Evolutionary conservation across 2,888 invertebrate genomes (phyloP), one percentile per base, ranked within the genome.

Genomic region (Phortica okadai): DNA sequence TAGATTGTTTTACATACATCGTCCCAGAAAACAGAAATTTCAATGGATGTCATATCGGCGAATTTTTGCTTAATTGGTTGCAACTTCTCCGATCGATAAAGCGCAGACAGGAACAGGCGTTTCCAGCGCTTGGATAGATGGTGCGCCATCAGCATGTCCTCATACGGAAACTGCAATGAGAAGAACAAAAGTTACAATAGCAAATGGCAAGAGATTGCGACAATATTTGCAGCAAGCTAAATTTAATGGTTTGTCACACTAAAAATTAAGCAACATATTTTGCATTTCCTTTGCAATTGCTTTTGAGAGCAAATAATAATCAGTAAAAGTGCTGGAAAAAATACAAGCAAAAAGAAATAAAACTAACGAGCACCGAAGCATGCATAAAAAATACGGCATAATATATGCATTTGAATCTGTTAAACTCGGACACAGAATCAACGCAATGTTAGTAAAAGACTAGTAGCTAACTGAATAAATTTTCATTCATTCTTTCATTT

Each of bases 31-130:
- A 80, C 77, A 6, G 85, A 82, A 79, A 97, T 97, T 90, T 97
- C 95, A 0, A 93, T 92, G 73, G 95, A 93, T 54, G 96, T 97
- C 85, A 97, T 93, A 87, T 95, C 94, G 10, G 96, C 96, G 92
- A 97, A 98, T 86, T 96, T 95, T 75, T 95, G 95, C 89, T 97
- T 97, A n/a, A 97, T 96, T 75, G 95, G 94, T 86, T 95, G 95
- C 56, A 96, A 90, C 1, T 95, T 94, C 78, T 93, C 93, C 11
- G 93, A 93, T 75, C 96, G 93, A 90, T 94, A 95, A 6, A 96
- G 89, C 0, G 95, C 94, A 0, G 94, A 94, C 74, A 94, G 93
- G 85, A 94, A 95, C 11, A 96, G 90, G 4, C 92, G 92, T 77
- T 94, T 93, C 96, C 96, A 96, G 0, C 95, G 93, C 21, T 93